Base-by-base conservation (phyloP, 2,113 vertebrate species). In the Pipa parva region DNA sequence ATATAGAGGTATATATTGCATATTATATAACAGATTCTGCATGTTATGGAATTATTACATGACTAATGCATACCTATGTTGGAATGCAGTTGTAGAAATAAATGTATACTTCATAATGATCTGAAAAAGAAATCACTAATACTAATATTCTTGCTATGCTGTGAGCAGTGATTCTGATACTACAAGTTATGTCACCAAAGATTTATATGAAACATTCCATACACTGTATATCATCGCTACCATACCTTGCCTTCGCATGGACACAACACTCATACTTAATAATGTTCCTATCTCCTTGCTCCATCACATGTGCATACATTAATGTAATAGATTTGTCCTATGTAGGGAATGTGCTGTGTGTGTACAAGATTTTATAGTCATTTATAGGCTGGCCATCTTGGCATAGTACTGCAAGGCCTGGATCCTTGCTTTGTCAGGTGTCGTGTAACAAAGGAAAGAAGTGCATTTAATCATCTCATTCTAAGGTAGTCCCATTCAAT, bases 161-260 rank as follows among this genome's bases (percentile, higher is more conserved):
- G 15, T 59, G 48, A n/a, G 12, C 24, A 15, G 42, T n/a, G n/a
- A n/a, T 28, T 36, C 12, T 31, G 7, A 31, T 17, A 11, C 18
- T 48, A 28, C 42, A 10, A 12, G 50, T 59, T 51, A 51, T 60
- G 57, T 69, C 45, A 50, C 56, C 1, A 21, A 9, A 0, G 12
- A 66, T 17, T 46, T 17, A 57, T 21, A 49, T 27, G 28, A 29
- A 51, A 68, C 33, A 24, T 69, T 46, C 57, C 25, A 42, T 17
- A 4, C 22, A 10, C 1, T 8, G 11, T 50, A 59, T 13, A 18
- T 39, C 65, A 60, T 50, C 15, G 29, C 26, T 48, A 39, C n/a
- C 11, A 42, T 49, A 49, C 21, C 7, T 49, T 8, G 3, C 18
- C 7, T 26, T 58, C 55, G 37, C 21, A 39, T 27, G 33, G 10